Conservation (phyloP, 2,797 vertebrate species). For the Anableps anableps region DNA sequence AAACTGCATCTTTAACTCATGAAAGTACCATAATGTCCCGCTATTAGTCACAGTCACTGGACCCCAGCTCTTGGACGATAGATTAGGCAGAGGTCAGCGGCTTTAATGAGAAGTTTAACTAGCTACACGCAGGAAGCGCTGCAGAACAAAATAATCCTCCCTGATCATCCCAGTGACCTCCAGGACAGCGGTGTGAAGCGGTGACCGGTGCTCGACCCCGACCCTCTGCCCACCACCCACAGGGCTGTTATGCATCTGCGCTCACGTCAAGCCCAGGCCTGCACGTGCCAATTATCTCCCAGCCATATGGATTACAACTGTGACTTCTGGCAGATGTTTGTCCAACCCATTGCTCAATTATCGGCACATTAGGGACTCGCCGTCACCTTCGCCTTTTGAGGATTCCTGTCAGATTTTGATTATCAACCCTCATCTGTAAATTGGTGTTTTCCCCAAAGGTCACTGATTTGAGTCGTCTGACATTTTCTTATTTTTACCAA, state of each 20-base stretch:
- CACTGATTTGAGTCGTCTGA: conserved; percentile 28
- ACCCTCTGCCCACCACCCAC: conserved; percentile 78
- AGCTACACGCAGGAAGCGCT: conserved; percentile 53
- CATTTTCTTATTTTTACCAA: conserved; percentile 27
- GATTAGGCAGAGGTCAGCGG: neutral
- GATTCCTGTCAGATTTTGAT: conserved; percentile 67
- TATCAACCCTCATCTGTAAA: conserved; percentile 62
- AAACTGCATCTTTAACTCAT: too few relatives aligned
- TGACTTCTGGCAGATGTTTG: conserved; percentile 79
- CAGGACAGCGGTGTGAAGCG: conserved; percentile 51
- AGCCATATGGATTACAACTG: conserved; percentile 79
- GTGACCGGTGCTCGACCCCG: conserved; percentile 55
- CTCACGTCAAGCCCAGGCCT: conserved; percentile 80
- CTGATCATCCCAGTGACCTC: conserved; percentile 49
- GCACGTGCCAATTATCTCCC: conserved; percentile 77
- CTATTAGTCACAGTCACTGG: too few relatives aligned
- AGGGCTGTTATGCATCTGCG: conserved; percentile 76
- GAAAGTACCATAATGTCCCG: too few relatives aligned
- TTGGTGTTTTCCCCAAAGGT: conserved; percentile 50
- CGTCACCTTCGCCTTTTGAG: conserved; percentile 60
- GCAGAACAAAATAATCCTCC: conserved; percentile 28
- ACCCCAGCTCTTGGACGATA: too few relatives aligned
- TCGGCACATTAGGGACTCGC: conserved; percentile 44
- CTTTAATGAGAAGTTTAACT: conserved; percentile 61
- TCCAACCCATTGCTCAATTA: conserved; percentile 65